Evolutionary conservation across 2,113 vertebrate species (phyloP), one percentile per base, ranked within the genome.

Genomic region (Paracanthobrama guichenoti): DNA sequence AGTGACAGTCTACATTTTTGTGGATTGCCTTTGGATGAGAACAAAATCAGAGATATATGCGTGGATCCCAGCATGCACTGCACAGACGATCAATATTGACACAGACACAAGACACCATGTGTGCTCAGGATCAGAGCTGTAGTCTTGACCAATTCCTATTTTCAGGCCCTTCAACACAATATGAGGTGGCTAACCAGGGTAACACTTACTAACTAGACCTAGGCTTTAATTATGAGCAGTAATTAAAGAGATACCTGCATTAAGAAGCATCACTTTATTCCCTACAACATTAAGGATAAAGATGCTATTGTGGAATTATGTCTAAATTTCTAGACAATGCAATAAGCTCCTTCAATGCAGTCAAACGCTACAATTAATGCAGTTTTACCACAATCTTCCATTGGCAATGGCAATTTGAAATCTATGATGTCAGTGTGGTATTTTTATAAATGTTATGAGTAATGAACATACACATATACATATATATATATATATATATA

Each of bases 11-110:
- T 79, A 24, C 22, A 46, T 79, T 79, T 79, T 42, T 78, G 31
- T 39, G 12, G 24, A 60, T 39, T 6, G 35, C 6, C 55, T 26
- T 26, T 26, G 57, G 35, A 46, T 20, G 77, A 39, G 35, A 26
- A 62, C 14, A 10, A 62, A 79, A 44, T 64, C 57, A 12, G 57
- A 62, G 57, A 64, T 44, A 46, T 24, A 0, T 28, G 57, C 18
- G 16, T 10, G 16, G 35, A 62, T 60, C 76, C 57, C 76, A 62
- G 76, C 35, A 62, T 69, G 79, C 73, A 66, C 44, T 42, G 57
- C 79, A 57, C 42, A 81, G 42, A 79, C 28, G 11, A 79, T 82
- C 84, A 81, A 84, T 86, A 84, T 50, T 86, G 84, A 84, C 85
- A 85, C 72, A 81, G 60, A 84, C 82, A 28, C 3, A 6, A 53